These are phyloP conservation scores for Monarcha castaneiventris DNA, from an alignment of 2,113 vertebrate genomes.

Conservation along the genomic window DNA sequence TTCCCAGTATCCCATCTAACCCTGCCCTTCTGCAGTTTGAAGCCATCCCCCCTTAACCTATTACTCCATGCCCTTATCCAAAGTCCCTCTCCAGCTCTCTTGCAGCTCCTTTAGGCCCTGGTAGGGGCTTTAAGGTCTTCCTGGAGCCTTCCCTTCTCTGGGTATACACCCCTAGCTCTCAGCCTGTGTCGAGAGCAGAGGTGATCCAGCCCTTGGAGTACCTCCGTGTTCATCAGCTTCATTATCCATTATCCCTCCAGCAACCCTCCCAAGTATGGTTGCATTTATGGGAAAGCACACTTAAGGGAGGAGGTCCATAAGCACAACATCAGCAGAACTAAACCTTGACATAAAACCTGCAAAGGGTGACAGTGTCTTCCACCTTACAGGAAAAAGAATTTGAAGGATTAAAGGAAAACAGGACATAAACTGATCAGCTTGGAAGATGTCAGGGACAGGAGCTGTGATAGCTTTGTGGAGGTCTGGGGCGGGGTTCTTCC, in stretches of 20 bases:
- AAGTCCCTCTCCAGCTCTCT: background rate
- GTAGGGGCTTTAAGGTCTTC: background rate
- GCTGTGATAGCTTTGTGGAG: background rate
- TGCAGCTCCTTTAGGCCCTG: background rate
- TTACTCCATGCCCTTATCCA: background rate
- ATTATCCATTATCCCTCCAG: background rate
- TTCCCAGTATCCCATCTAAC: background rate
- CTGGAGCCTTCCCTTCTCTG: background rate
- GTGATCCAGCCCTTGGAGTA: background rate
- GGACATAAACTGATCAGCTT: background rate
- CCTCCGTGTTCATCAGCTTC: background rate
- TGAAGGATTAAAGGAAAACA: background rate
- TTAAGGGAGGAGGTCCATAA: background rate
- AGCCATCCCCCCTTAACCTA: background rate
- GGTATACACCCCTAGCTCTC: background rate
- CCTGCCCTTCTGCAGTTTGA: background rate
- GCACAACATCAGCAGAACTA: background rate
- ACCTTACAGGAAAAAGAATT: background rate
- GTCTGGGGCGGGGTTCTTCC: background rate
- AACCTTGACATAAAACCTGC: background rate
- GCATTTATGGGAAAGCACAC: constrained; percentile 44
- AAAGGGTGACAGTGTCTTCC: background rate
- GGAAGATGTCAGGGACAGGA: background rate
- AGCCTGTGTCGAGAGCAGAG: background rate
- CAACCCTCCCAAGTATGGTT: constrained; percentile 35